Evolutionary conservation across 2,888 invertebrate genomes (phyloP), one percentile per base, ranked within the genome.

Genomic region (Halictus quadricinctus): DNA sequence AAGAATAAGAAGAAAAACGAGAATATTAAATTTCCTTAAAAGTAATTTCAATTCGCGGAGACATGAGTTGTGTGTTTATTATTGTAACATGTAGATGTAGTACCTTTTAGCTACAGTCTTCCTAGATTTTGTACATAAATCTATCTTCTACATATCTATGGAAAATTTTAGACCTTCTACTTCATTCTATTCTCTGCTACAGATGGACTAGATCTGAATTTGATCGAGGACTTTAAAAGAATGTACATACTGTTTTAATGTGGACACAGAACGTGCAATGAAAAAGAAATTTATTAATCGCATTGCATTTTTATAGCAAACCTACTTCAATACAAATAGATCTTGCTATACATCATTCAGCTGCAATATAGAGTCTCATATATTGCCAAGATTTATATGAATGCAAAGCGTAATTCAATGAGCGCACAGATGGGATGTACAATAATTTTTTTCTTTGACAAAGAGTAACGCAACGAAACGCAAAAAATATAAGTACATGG

Each of bases 71-170:
- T 46, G 73, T 36, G 46, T 85, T 50, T 58, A 69, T 8, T 88
- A 83, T 90, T 90, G 90, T 90, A 90, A 88, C 89, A 80, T 80
- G 90, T 88, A 88, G 50, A 54, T 54, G 50, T 54, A 54, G 79
- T 91, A 90, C 82, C 87, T 88, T 85, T 86, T 80, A 91, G 81
- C 87, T 91, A 92, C 88, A 91, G 89, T 88, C 85, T 93, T 88
- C 91, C 88, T 90, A 90, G 86, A 90, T 79, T 87, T 87, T 90
- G 89, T 88, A 89, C 89, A 87, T 87, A 91, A 91, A 91, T 91
- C 87, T 91, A 91, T 83, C 54, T 80, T 84, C 73, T 90, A 89
- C 21, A 21, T 82, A 41, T 75, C 87, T 89, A 89, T 25, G 29
- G 81, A 79, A 83, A 84, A 48, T 70, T 80, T 82, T 76, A 48